Evolutionary conservation across 2,888 invertebrate genomes (phyloP).

Genomic region (Coecobrya sp.): DNA sequence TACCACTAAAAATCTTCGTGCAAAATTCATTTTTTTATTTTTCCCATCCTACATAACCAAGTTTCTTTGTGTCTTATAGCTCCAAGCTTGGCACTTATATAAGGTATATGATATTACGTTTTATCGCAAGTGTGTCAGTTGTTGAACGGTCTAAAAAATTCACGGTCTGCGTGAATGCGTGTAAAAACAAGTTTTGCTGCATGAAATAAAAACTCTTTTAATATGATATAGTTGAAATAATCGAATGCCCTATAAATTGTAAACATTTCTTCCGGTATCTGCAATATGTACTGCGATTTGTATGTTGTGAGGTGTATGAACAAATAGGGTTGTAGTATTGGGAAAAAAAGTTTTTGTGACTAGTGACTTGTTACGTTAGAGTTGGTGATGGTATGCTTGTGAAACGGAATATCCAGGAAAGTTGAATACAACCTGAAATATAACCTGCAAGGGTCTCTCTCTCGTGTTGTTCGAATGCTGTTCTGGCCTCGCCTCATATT

Average conservation of each 20-base stretch:
- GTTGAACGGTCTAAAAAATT: conserved; percentile 30
- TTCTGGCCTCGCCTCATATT: neutral
- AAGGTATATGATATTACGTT: neutral
- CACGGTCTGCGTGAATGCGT: conserved; percentile 13
- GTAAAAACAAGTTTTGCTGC: neutral
- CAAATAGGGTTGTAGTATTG: conserved; percentile 2
- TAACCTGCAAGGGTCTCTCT: conserved; percentile 2
- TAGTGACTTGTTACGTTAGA: conserved; percentile 50
- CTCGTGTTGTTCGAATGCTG: neutral
- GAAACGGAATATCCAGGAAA: conserved; percentile 24
- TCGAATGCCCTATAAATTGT: conserved; percentile 23
- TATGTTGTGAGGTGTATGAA: neutral
- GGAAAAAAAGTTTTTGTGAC: conserved; percentile 42
- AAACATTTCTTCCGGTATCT: neutral
- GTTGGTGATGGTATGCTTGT: neutral
- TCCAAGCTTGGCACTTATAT: conserved; percentile 51
- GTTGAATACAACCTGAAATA: neutral
- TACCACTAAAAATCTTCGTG: conserved; percentile 47
- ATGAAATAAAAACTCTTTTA: conserved; percentile 23
- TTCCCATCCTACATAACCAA: neutral
- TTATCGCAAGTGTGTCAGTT: conserved; percentile 47
- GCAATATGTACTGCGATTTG: neutral
- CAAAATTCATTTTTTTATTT: conserved; percentile 72
- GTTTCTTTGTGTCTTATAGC: conserved; percentile 25
- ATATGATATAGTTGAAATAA: conserved; percentile 6